Evolutionary conservation across 2,113 vertebrate genomes (phyloP).

Genomic region (Steatornis caripensis): DNA sequence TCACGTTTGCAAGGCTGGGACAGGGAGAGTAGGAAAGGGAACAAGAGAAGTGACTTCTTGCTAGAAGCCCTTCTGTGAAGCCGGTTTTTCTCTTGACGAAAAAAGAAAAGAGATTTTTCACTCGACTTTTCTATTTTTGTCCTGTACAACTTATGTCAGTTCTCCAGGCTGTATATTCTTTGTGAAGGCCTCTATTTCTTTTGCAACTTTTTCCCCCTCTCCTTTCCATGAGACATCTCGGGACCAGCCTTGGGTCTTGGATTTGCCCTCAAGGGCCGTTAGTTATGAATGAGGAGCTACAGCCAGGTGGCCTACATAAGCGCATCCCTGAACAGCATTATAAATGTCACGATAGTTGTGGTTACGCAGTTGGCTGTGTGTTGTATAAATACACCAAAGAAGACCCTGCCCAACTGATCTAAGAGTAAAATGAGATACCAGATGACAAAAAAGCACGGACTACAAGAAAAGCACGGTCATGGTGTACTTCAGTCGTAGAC

Average conservation of each 20-base stretch:
- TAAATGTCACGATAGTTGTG: neutral
- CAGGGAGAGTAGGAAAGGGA: neutral
- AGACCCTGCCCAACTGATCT: neutral
- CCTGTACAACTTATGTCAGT: neutral
- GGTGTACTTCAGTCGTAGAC: neutral
- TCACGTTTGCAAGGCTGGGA: accelerated
- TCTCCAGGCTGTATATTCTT: neutral
- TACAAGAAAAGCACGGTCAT: neutral
- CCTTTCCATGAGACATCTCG: neutral
- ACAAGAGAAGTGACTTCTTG: neutral
- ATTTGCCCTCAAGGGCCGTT: accelerated
- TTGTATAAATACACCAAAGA: neutral
- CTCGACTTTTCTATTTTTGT: neutral
- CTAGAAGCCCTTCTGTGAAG: neutral
- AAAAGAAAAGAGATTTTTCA: neutral
- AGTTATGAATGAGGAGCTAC: neutral
- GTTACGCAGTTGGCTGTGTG: neutral
- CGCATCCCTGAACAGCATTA: neutral
- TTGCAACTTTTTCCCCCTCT: neutral
- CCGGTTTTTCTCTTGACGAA: neutral
- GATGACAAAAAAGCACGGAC: neutral
- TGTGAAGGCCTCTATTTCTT: neutral
- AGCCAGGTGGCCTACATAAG: neutral
- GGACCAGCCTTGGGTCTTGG: neutral
- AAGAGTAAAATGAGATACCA: neutral